Percentiles rank a stretch among this genome's conserved stretches.
These are phyloP conservation scores for Trochalopteron elliotii DNA, from an alignment of 2,113 vertebrate genomes.

Conservation along the genomic window DNA sequence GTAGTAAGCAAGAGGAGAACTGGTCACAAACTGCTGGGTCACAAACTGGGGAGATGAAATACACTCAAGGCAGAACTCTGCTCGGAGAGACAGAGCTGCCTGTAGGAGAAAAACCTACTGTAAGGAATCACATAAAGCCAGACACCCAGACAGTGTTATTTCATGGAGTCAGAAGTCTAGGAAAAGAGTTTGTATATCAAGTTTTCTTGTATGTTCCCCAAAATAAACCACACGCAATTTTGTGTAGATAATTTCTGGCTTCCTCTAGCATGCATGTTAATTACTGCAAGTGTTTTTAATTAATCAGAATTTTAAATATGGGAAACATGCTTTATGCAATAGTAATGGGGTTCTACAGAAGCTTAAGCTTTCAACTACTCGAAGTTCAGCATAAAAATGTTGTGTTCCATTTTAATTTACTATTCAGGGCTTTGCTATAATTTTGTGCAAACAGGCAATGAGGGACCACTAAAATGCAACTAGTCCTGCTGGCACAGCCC, in stretches of 20 bases:
- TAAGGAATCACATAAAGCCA: background rate
- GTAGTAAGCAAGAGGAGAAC: background rate
- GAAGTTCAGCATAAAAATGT: conserved; percentile 14
- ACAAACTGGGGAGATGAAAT: background rate
- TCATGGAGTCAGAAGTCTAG: background rate
- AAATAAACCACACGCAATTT: background rate
- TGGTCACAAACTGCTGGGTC: background rate
- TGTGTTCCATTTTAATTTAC: conserved; percentile 56
- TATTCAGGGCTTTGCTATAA: conserved; percentile 29
- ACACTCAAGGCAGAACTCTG: background rate
- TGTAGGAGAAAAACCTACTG: background rate
- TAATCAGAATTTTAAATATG: conserved; percentile 31
- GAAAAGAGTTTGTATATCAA: background rate
- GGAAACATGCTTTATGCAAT: conserved; percentile 10
- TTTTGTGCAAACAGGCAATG: conserved; percentile 49
- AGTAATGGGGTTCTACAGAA: conserved; percentile 4
- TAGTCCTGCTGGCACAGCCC: conserved; percentile 38
- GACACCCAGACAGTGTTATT: background rate
- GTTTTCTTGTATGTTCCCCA: background rate
- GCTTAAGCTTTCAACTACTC: conserved; percentile 14
- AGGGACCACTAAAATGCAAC: conserved; percentile 55
- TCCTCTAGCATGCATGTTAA: background rate
- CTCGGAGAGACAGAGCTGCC: background rate
- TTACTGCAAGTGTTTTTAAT: conserved; percentile 29
- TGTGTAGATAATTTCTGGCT: background rate